Conservation (phyloP, 2,888 invertebrate species). For the Apodemia hepburni region DNA sequence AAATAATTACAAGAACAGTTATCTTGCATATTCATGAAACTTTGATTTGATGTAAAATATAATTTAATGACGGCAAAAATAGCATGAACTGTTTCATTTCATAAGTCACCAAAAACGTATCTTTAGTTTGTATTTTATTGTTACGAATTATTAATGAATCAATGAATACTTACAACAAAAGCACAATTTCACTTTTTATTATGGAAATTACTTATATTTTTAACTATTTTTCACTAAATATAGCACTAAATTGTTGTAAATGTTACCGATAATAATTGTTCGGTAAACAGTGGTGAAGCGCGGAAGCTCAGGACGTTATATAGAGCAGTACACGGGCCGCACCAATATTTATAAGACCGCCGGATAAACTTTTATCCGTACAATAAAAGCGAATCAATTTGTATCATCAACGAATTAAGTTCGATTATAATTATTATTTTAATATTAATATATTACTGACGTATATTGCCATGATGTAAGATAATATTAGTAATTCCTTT, state of each 20-base stretch:
- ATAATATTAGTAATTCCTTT: too few relatives aligned
- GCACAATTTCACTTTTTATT: neutral
- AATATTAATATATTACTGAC: too few relatives aligned
- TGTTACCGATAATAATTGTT: slow-evolving; percentile 1
- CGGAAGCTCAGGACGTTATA: slow-evolving; percentile 49
- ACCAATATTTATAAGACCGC: slow-evolving; percentile 55
- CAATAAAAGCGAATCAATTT: slow-evolving; percentile 2
- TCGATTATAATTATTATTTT: neutral
- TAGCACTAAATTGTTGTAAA: neutral
- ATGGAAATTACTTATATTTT: neutral
- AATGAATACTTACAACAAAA: neutral
- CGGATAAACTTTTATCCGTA: slow-evolving; percentile 31
- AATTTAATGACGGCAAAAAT: too few relatives aligned
- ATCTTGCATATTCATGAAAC: too few relatives aligned
- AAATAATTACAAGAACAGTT: too few relatives aligned
- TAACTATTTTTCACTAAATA: neutral
- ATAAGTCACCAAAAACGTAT: too few relatives aligned
- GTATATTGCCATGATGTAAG: too few relatives aligned
- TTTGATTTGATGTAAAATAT: too few relatives aligned
- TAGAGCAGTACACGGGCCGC: slow-evolving; percentile 46
- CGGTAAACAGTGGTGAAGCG: slow-evolving; percentile 31
- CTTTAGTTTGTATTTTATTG: neutral
- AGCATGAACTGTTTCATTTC: too few relatives aligned
- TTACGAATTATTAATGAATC: neutral
- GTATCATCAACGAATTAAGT: neutral